Conservation (phyloP, 64 coral and sea anemone genomes). For the Anthopleura sola region DNA sequence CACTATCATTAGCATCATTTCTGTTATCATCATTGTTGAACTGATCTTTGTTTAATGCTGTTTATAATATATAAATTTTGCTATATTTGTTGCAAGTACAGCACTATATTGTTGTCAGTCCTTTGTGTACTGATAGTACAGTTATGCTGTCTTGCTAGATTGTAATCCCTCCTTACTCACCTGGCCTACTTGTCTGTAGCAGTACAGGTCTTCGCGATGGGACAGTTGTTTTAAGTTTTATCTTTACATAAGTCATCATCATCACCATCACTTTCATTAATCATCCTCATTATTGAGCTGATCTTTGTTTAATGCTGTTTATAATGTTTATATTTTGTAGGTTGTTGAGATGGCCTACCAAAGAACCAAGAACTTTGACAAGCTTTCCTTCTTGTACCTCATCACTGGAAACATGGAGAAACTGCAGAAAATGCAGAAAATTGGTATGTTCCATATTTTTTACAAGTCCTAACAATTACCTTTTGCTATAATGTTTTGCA, state of each 20-base stretch:
- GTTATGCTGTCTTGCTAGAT: constrained; percentile 16
- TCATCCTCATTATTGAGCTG: no score
- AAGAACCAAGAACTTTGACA: constrained; percentile 98
- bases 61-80: no score
- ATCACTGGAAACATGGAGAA: constrained; percentile 99
- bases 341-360: constrained; percentile 99
- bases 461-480: background rate
- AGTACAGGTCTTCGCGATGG: background rate
- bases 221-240: background rate
- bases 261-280: no score
- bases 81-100: background rate
- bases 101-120: background rate
- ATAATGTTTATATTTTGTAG: background rate
- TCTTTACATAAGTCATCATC: no score
- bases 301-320: no score
- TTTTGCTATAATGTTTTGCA: background rate
- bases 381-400: constrained; percentile 93
- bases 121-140: background rate
- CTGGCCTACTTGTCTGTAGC: background rate
- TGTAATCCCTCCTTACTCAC: background rate
- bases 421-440: constrained; percentile 95
- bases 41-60: no score
- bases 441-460: constrained; percentile 52
- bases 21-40: no score
- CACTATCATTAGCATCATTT: no score